phyloP scores from a whole-genome alignment of 2,797 vertebrate species.

The Nothura maculosa region DNA sequence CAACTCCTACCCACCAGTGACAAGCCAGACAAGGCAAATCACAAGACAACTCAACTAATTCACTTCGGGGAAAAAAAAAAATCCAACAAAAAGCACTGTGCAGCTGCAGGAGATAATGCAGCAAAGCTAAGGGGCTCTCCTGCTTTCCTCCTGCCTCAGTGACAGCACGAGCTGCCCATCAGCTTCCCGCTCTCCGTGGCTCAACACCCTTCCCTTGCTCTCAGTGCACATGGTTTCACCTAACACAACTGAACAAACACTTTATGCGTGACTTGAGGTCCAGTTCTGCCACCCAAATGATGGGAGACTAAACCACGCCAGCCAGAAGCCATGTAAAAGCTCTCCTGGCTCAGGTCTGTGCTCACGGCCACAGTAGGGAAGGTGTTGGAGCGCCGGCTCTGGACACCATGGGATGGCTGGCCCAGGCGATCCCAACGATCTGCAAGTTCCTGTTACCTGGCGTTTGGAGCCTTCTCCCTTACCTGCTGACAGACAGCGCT shows the following conservation, averaged over 20 bases:
- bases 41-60: neutral
- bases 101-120: neutral
- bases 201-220: neutral
- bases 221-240: accelerated
- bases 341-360: accelerated
- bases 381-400: accelerated
- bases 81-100: neutral
- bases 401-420: accelerated
- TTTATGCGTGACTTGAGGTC: accelerated
- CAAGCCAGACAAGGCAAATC: neutral
- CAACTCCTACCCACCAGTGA: neutral
- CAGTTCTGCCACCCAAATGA: neutral
- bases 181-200: neutral
- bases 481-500: neutral
- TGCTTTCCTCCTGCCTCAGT: neutral
- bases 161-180: neutral
- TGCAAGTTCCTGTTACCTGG: neutral
- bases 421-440: accelerated
- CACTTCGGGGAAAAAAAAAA: neutral
- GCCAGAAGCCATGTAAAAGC: neutral
- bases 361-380: neutral
- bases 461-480: neutral
- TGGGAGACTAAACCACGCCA: accelerated
- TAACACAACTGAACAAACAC: neutral
- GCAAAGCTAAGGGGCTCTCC: neutral